Evolutionary conservation across 1,140 invertebrate genomes (phyloP).

Genomic region (Oryzaephilus surinamensis): DNA sequence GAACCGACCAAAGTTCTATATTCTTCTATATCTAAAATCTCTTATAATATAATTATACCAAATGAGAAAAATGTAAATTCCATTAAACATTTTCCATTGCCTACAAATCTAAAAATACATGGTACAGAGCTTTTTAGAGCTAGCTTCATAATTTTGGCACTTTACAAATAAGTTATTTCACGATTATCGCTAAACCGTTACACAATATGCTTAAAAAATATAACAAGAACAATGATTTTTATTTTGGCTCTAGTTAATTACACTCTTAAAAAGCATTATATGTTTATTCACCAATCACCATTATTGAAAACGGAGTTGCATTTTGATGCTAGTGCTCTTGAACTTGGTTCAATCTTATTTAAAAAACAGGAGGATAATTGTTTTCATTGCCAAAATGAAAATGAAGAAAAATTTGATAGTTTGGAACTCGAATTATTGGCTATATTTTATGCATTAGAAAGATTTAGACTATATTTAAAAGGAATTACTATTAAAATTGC

Average conservation of each 20-base stretch:
- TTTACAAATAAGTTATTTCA: conserved; percentile 22
- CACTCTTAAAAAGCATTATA: conserved; percentile 17
- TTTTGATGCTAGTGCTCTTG: conserved; percentile 10
- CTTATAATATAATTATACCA: conserved; percentile 10
- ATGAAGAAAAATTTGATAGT: conserved; percentile 34
- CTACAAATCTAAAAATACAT: conserved; percentile 7
- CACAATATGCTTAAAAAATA: conserved; percentile 24
- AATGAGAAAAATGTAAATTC: too few species aligned
- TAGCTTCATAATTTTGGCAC: conserved; percentile 16
- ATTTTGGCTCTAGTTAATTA: conserved; percentile 14
- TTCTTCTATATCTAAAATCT: conserved; percentile 16
- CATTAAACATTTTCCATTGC: conserved; percentile 12
- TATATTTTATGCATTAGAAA: conserved; percentile 35
- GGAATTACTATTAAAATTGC: conserved; percentile 34
- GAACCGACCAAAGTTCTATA: conserved; percentile 9
- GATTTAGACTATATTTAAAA: conserved; percentile 36
- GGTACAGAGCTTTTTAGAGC: conserved; percentile 12
- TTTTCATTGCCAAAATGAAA: conserved; percentile 21
- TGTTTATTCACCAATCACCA: conserved; percentile 10
- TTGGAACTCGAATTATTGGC: conserved; percentile 38
- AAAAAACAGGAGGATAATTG: conserved; percentile 11
- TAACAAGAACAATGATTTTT: conserved; percentile 19
- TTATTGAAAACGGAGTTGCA: conserved; percentile 11
- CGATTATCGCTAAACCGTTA: conserved; percentile 20
- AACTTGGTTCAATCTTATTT: conserved; percentile 7